Evolutionary conservation across 2,797 vertebrate species (phyloP).

Genomic region (Sphenodon punctatus): DNA sequence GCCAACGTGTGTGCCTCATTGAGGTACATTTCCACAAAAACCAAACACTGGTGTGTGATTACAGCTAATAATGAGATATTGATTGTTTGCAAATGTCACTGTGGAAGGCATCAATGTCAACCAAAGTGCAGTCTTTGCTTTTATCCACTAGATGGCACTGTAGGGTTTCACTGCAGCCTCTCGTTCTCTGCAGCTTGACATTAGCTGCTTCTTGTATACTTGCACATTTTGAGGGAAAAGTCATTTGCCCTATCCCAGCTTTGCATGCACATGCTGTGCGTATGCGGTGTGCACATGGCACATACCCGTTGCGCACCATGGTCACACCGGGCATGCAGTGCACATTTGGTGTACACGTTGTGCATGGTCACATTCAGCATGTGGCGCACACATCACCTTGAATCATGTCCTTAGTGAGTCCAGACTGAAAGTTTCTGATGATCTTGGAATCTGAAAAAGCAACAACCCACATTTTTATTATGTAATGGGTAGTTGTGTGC

Average conservation of each 20-base stretch:
- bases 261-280: too few species aligned
- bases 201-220: not conserved
- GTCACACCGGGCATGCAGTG: too few species aligned
- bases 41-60: slow-evolving; percentile 72
- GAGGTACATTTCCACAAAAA: slow-evolving; percentile 56
- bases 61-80: slow-evolving; percentile 81
- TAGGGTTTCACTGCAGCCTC: not conserved
- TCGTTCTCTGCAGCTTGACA: not conserved
- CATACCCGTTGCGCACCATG: too few species aligned
- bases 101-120: not conserved
- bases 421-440: not conserved
- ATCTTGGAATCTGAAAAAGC: not conserved
- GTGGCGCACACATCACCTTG: too few species aligned
- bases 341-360: too few species aligned
- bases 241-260: too few species aligned
- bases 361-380: too few species aligned
- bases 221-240: not conserved
- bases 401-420: not conserved
- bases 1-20: slow-evolving; percentile 2
- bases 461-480: not conserved
- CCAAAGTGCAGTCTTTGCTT: too few species aligned
- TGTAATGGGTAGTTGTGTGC: not conserved
- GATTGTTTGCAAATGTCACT: slow-evolving; percentile 79
- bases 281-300: too few species aligned
- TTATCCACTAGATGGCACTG: slow-evolving; percentile 51